Evolutionary conservation across 2,888 invertebrate genomes (phyloP).

Genomic region (Ormyrus pomaceus): DNA sequence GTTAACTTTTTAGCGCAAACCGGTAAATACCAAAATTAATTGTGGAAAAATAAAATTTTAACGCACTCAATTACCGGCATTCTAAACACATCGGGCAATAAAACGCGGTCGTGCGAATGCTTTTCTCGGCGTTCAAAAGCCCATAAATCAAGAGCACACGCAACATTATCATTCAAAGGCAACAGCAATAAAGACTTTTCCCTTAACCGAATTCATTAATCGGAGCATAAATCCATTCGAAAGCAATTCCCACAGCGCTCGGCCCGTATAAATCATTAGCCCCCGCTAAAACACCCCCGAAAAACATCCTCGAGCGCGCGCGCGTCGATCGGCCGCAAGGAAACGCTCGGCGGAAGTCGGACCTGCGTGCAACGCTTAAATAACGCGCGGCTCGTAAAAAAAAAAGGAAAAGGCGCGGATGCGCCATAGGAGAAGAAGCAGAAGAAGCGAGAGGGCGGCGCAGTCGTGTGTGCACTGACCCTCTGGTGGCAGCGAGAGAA

Average conservation of each 20-base stretch:
- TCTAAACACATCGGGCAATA: too few species aligned
- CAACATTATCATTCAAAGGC: too few species aligned
- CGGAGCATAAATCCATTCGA: background rate
- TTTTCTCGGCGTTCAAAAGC: too few species aligned
- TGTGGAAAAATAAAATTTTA: too few species aligned
- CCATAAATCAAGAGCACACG: too few species aligned
- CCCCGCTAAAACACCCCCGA: background rate
- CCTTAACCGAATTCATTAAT: too few species aligned
- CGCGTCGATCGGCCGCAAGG: slow-evolving; percentile 8
- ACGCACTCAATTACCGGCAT: too few species aligned
- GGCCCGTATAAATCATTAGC: slow-evolving; percentile 27
- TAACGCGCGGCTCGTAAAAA: slow-evolving; percentile 34
- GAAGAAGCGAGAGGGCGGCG: slow-evolving; percentile 11
- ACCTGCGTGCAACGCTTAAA: slow-evolving; percentile 13
- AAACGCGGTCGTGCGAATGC: too few species aligned
- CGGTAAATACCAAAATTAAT: too few species aligned
- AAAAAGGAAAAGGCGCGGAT: background rate
- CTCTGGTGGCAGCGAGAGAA: slow-evolving; percentile 14
- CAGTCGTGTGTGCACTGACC: slow-evolving; percentile 31
- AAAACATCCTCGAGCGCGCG: background rate
- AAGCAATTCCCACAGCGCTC: slow-evolving; percentile 14
- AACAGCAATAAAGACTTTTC: too few species aligned
- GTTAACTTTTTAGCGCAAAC: too few species aligned
- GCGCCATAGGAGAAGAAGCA: background rate
- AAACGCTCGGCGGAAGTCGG: slow-evolving; percentile 36